Percentiles rank a stretch among this genome's conserved stretches.
Conservation (phyloP, 2,113 vertebrate species). For the Carlito syrichta region DNA sequence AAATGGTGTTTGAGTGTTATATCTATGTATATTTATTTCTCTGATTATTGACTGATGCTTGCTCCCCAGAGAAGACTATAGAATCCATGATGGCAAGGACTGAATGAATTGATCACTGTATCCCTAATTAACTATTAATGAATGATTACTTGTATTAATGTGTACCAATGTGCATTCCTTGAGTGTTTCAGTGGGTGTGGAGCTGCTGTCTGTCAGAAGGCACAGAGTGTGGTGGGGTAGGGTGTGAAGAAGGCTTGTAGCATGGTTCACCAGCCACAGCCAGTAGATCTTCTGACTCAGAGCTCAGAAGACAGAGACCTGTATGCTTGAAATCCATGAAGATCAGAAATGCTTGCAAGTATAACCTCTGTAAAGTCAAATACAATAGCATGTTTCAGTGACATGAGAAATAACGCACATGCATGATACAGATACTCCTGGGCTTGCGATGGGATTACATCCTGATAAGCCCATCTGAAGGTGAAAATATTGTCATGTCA, state of each 20-base stretch:
- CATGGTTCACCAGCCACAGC: neutral
- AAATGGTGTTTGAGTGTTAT: neutral
- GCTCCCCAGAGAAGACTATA: neutral
- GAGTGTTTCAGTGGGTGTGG: too few relatives aligned
- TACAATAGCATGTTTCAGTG: neutral
- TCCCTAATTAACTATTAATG: neutral
- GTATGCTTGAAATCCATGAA: neutral
- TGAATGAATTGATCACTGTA: neutral
- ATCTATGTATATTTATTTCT: neutral
- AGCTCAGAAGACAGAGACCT: neutral
- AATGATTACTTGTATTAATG: neutral
- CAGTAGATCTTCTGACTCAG: neutral
- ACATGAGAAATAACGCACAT: neutral
- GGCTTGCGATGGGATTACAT: neutral
- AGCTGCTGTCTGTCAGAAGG: neutral
- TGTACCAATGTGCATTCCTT: neutral
- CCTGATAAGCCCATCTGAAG: neutral
- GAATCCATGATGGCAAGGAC: neutral
- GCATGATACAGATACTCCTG: neutral
- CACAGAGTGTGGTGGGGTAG: neutral
- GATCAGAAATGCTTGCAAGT: neutral
- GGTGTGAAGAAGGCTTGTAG: neutral
- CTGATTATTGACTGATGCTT: neutral
- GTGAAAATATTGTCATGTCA: neutral
- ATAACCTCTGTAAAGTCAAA: neutral